Percentiles rank a stretch among this genome's conserved stretches.
phyloP scores from a whole-genome alignment of 2,113 vertebrate species.

The Pelodiscus sinensis region DNA sequence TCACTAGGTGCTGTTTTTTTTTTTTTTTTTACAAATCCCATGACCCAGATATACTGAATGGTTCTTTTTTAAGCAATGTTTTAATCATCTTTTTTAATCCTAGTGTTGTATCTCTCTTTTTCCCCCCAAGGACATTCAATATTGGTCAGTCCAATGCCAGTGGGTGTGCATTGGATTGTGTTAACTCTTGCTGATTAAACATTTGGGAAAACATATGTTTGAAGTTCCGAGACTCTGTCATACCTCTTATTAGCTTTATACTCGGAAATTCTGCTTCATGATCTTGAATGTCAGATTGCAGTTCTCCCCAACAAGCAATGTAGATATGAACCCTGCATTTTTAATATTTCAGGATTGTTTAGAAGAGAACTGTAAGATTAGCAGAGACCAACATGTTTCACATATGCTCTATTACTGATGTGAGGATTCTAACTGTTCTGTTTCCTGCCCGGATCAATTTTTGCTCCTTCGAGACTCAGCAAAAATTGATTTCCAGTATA shows the following conservation, averaged over 20 bases:
- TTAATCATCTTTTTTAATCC: not conserved
- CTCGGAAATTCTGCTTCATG: constrained; percentile 54
- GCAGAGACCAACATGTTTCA: not conserved
- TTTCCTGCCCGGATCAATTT: not conserved
- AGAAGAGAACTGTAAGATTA: not conserved
- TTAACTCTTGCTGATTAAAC: constrained; percentile 64
- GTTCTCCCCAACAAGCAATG: constrained; percentile 27
- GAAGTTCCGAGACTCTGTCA: constrained; percentile 8
- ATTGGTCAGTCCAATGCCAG: constrained; percentile 40
- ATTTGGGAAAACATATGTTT: constrained; percentile 60
- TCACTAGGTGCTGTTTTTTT: not conserved
- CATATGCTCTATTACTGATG: not conserved
- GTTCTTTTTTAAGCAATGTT: not conserved
- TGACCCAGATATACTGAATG: not conserved
- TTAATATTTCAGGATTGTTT: constrained; percentile 14
- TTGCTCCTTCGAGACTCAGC: not conserved
- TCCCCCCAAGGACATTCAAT: not conserved
- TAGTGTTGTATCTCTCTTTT: not conserved
- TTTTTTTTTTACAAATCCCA: not conserved
- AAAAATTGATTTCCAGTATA: not conserved
- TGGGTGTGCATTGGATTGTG: constrained; percentile 5
- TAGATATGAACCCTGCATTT: not conserved
- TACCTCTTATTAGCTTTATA: constrained; percentile 41
- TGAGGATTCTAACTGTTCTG: not conserved
- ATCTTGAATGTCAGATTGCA: constrained; percentile 39